phyloP scores from a whole-genome alignment of 2,113 vertebrate species.

The Podocnemis expansa region DNA sequence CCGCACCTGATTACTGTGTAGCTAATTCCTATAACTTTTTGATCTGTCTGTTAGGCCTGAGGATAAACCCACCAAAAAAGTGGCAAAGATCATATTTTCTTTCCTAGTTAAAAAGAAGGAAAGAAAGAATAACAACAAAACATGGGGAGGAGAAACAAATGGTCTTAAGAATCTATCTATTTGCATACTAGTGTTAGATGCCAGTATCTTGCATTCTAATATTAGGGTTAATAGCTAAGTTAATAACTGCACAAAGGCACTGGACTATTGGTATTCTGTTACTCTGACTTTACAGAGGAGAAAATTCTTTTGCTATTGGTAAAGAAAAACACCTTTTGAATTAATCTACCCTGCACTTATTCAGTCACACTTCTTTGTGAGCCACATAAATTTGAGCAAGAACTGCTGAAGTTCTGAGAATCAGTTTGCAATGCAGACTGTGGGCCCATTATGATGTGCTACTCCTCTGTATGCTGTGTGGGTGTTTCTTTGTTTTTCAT shows the following conservation, averaged over 20 bases:
- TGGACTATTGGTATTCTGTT: not conserved
- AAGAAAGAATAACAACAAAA: no score
- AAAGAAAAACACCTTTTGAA: not conserved
- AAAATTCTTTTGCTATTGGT: not conserved
- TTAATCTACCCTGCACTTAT: not conserved
- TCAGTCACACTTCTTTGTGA: not conserved
- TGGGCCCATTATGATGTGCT: not conserved
- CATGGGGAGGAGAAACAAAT: fast-evolving
- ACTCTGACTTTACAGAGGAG: not conserved
- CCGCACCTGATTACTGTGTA: not conserved
- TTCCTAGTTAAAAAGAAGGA: not conserved
- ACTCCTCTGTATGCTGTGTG: not conserved
- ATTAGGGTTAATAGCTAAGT: not conserved
- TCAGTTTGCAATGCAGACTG: not conserved
- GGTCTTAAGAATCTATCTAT: not conserved
- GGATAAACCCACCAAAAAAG: not conserved
- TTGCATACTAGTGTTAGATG: not conserved
- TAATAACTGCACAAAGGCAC: not conserved
- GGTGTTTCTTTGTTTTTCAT: not conserved
- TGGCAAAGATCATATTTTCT: not conserved
- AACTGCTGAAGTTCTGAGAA: not conserved
- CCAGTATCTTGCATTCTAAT: fast-evolving
- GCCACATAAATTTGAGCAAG: not conserved
- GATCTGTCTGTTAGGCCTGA: not conserved
- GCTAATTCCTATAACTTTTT: not conserved